Evolutionary conservation across 2,113 vertebrate species (phyloP).

Genomic region (Nibea albiflora): DNA sequence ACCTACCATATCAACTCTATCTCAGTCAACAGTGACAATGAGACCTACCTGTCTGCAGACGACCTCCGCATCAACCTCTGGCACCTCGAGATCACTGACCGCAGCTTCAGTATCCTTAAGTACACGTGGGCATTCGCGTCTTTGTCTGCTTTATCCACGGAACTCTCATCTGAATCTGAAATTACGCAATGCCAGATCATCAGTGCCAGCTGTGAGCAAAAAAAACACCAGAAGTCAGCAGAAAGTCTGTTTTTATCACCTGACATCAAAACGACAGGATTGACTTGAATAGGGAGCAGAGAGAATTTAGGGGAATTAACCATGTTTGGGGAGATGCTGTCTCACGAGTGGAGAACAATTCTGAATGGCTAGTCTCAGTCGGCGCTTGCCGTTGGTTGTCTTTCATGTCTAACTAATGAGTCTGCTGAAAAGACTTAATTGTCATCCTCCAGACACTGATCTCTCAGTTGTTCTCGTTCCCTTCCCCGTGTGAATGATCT

Average conservation of each 20-base stretch:
- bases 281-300: neutral
- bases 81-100: slow-evolving; percentile 87
- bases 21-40: slow-evolving; percentile 86
- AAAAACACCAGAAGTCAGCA: neutral
- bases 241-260: neutral
- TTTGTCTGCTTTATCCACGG: neutral
- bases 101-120: slow-evolving; percentile 87
- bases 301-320: neutral
- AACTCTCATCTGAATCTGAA: neutral
- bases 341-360: neutral
- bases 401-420: neutral
- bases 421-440: neutral
- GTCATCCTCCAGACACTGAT: neutral
- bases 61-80: slow-evolving; percentile 87
- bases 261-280: neutral
- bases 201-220: neutral
- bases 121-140: neutral
- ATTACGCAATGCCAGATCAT: neutral
- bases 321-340: neutral
- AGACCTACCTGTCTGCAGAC: slow-evolving; percentile 86
- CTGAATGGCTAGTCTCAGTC: neutral
- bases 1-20: slow-evolving; percentile 88
- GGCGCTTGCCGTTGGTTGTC: neutral
- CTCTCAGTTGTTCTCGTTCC: neutral
- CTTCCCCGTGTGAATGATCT: neutral